Evolutionary conservation across 2,113 vertebrate genomes (phyloP), one percentile per base, ranked within the genome.

Genomic region (Diadophis punctatus): DNA sequence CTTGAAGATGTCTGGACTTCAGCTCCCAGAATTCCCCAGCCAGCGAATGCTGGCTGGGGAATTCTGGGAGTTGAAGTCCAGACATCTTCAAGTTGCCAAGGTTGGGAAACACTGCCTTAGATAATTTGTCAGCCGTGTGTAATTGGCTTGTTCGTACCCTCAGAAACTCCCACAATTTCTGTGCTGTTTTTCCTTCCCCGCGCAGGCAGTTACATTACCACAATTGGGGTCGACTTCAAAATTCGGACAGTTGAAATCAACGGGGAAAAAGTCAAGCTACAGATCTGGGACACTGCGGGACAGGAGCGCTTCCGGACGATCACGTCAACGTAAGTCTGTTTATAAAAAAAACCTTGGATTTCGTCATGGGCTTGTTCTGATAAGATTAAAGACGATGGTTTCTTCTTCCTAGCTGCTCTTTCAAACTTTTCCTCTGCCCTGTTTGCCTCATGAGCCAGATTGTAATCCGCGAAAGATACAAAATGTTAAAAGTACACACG

Each of bases 241-340:
- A 99, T 99, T 95, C 98, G 99, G 93, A 99, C 99, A 0, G 99
- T 99, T 96, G 99, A 99, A 97, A 99, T 99, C 95, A 99, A 99
- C 91, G 99, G 99, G 14, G 99, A 99, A 98, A 99, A 99, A 94
- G 99, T 99, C 97, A 99, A 99, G 95, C 98, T 99, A 87, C 99
- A 99, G 97, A 99, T 99, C 96, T 99, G 99, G 99, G 99, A 99
- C 94, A 99, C 99, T 0, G 99, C 99, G 0, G 99, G 99, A 48
- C 99, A 99, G 53, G 99, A 99, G 93, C 98, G 99, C 92, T 99
- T 99, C 97, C 98, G 99, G 56, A 99, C 99, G 58, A 99, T 99
- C 96, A 99, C 99, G 1, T 99, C 99, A 94, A 99, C 99, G 99
- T 99, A 97, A 98, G 99, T 98, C 43, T 34, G 0, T 0, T 12